phyloP scores from a whole-genome alignment of 1,140 invertebrate genomes.

The Anoplolepis gracilipes region DNA sequence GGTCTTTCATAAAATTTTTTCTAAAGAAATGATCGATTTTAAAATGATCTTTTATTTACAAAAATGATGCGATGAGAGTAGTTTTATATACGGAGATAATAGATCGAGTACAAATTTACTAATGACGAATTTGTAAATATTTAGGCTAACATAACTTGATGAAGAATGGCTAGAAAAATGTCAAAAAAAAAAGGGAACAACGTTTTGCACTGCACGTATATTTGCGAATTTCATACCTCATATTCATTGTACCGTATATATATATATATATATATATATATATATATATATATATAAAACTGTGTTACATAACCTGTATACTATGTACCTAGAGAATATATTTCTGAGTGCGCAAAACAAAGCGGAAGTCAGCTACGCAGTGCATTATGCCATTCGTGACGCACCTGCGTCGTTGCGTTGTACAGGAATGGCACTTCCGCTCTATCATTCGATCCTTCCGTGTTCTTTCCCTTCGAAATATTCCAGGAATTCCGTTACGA shows the following conservation, averaged over 20 bases:
- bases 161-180: background rate
- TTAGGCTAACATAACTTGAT: background rate
- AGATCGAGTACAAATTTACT: slow-evolving; percentile 2
- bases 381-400: slow-evolving; percentile 42
- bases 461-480: slow-evolving; percentile 31
- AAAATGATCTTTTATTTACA: background rate
- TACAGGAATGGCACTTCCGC: slow-evolving; percentile 33
- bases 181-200: slow-evolving; percentile 47
- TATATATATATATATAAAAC: background rate
- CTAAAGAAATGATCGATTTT: background rate
- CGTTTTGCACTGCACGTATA: slow-evolving; percentile 16
- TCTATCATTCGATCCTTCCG: slow-evolving; percentile 28
- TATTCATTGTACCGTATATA: slow-evolving; percentile 16
- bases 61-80: background rate
- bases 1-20: background rate
- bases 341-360: slow-evolving; percentile 48
- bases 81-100: background rate
- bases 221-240: slow-evolving; percentile 18
- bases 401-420: slow-evolving; percentile 41
- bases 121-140: background rate
- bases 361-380: slow-evolving; percentile 45
- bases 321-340: slow-evolving; percentile 1
- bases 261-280: too few relatives aligned
- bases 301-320: background rate
- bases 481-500: slow-evolving; percentile 21